A percentile compares a stretch with the other conserved stretches of the same genome.
These are phyloP conservation scores for Trachelus stipa DNA, from an alignment of 2,888 invertebrate genomes.

Conservation along the genomic window DNA sequence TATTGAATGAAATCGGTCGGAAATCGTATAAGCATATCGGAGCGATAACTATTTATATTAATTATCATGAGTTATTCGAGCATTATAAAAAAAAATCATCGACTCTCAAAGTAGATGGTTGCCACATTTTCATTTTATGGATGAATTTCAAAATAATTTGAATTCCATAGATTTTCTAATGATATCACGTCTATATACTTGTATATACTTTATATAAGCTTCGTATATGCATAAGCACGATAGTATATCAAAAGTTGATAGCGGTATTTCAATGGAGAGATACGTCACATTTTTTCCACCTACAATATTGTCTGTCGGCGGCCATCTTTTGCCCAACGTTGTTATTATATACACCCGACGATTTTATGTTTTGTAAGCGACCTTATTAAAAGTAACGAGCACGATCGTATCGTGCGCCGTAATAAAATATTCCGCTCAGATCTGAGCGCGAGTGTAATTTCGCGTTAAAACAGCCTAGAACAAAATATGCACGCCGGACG, in stretches of 20 bases:
- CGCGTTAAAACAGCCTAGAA: background rate
- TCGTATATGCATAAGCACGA: background rate
- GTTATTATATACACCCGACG: constrained; percentile 34
- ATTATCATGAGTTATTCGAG: background rate
- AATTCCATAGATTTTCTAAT: background rate
- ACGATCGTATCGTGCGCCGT: constrained; percentile 39
- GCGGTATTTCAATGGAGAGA: constrained; percentile 29
- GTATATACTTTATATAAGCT: background rate
- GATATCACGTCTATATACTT: too few relatives aligned
- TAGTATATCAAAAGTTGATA: constrained; percentile 10
- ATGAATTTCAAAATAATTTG: background rate
- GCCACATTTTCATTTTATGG: background rate
- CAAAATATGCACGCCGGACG: background rate
- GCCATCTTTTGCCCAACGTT: constrained; percentile 35
- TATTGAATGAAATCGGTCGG: background rate
- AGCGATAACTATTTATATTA: background rate
- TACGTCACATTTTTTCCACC: constrained; percentile 48
- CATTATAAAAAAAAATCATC: background rate
- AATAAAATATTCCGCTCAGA: constrained; percentile 46
- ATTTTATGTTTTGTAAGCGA: constrained; percentile 50
- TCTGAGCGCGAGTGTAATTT: background rate
- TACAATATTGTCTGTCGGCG: constrained; percentile 43
- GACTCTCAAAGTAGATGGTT: background rate
- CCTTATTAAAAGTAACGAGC: constrained; percentile 58
- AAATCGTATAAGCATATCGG: background rate